phyloP scores from a whole-genome alignment of 2,113 vertebrate genomes.

The Haliaeetus leucogaster region DNA sequence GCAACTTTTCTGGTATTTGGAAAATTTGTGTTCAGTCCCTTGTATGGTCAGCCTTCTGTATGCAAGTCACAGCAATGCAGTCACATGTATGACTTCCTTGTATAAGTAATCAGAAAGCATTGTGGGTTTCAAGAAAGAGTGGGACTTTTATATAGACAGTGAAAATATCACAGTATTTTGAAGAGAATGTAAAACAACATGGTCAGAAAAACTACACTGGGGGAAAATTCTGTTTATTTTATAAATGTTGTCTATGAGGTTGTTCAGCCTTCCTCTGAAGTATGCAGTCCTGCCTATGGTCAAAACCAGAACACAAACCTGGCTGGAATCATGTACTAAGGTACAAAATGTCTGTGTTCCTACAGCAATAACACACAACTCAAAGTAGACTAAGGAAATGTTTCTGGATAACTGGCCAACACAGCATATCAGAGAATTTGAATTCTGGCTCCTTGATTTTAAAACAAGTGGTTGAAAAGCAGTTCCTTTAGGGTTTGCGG shows the following conservation, averaged over 20 bases:
- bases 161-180: not conserved
- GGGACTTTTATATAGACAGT: not conserved
- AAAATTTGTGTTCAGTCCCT: not conserved
- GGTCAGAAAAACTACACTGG: not conserved
- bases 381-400: not conserved
- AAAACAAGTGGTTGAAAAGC: not conserved
- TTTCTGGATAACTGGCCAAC: not conserved
- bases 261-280: not conserved
- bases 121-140: not conserved
- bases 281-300: not conserved
- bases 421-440: not conserved
- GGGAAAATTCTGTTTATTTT: not conserved
- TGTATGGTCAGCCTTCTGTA: not conserved
- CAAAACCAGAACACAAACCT: not conserved
- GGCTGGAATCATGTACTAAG: not conserved
- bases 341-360: not conserved
- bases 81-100: not conserved
- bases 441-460: not conserved
- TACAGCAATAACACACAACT: not conserved
- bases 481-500: not conserved
- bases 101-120: not conserved
- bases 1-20: not conserved
- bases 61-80: not conserved
- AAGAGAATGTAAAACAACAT: not conserved
- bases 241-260: not conserved